phyloP scores from a whole-genome alignment of 2,888 invertebrate species.

The Piscicola geometra region DNA sequence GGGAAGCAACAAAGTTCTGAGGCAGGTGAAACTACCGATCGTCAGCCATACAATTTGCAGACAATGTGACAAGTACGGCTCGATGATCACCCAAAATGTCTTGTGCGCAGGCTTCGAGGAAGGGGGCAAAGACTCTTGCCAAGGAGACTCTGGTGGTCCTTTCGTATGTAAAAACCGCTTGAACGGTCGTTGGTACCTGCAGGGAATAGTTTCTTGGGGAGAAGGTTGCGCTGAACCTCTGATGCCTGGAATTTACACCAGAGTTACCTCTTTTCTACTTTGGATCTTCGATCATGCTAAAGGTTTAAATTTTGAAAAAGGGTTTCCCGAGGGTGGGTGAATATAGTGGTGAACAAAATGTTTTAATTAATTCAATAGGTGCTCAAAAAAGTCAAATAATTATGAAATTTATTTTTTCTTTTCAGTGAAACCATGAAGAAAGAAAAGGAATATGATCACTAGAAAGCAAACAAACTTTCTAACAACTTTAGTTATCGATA shows the following conservation, averaged over 20 bases:
- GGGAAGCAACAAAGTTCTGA: slow-evolving; percentile 10
- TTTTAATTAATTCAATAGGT: no score
- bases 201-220: slow-evolving; percentile 15
- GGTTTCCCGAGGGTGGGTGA: no score
- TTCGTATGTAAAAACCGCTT: slow-evolving; percentile 8
- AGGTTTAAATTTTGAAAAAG: no score
- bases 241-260: slow-evolving; percentile 23
- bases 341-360: no score
- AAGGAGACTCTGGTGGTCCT: slow-evolving; percentile 40
- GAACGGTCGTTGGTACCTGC: slow-evolving; percentile 20
- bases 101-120: slow-evolving; percentile 49
- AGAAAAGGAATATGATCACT: no score
- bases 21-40: slow-evolving; percentile 12
- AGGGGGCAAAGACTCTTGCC: slow-evolving; percentile 50
- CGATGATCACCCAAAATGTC: slow-evolving; percentile 39
- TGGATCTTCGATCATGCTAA: slow-evolving; percentile 7
- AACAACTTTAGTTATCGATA: no score
- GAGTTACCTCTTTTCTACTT: not conserved
- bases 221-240: slow-evolving; percentile 13
- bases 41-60: slow-evolving; percentile 11
- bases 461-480: no score
- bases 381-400: no score
- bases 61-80: not conserved
- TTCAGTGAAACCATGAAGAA: no score
- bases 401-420: no score